A percentile compares a stretch with the other conserved stretches of the same genome.
Evolutionary conservation across 1,140 invertebrate genomes (phyloP).

Genomic region (Palaemon carinicauda): DNA sequence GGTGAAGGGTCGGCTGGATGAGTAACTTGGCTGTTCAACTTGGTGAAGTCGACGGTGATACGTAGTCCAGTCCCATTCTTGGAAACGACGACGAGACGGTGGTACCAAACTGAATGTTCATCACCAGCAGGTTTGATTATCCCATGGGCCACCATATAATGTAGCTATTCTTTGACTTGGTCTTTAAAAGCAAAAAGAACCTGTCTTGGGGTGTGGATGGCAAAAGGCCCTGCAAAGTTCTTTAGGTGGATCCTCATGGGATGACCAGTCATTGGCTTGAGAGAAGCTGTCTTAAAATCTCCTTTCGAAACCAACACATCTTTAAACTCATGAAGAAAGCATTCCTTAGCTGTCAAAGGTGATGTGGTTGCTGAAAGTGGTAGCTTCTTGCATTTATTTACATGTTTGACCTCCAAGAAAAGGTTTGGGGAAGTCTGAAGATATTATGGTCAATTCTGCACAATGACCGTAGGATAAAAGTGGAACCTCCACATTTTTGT

Average conservation of each 20-base stretch:
- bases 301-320: too few relatives aligned
- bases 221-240: neutral
- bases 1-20: neutral
- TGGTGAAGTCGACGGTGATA: constrained; percentile 18
- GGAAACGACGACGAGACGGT: neutral
- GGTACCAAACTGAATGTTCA: constrained; percentile 27
- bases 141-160: constrained; percentile 19
- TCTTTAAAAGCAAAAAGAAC: neutral
- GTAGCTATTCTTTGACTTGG: neutral
- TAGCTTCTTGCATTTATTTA: too few relatives aligned
- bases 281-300: too few relatives aligned
- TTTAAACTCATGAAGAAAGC: too few relatives aligned
- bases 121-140: constrained; percentile 25
- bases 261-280: too few relatives aligned
- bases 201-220: neutral
- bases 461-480: too few relatives aligned
- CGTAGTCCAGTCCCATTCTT: neutral
- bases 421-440: too few relatives aligned
- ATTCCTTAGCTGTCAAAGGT: too few relatives aligned
- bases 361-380: too few relatives aligned
- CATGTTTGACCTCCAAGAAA: too few relatives aligned
- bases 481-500: too few relatives aligned
- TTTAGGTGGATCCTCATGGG: neutral
- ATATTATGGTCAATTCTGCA: too few relatives aligned
- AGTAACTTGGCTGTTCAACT: constrained; percentile 5